These are phyloP conservation scores for Mola mola DNA, from an alignment of 2,113 vertebrate species.

Conservation along the genomic window DNA sequence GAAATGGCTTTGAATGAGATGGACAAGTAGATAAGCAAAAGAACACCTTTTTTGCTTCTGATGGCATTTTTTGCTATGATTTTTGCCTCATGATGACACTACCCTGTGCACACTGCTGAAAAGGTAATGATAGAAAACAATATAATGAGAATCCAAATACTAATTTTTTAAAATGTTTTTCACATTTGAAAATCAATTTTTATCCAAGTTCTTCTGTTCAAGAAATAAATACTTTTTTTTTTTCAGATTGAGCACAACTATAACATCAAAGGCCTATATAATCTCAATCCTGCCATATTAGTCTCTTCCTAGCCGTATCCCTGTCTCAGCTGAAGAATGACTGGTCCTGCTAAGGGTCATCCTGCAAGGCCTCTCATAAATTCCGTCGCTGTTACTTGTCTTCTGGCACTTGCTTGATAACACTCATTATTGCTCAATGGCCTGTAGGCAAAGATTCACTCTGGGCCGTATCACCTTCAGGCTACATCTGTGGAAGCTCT, in stretches of 20 bases:
- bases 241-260: no score
- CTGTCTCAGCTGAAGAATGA: slow-evolving; percentile 68
- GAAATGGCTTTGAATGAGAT: slow-evolving; percentile 1
- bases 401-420: slow-evolving; percentile 72
- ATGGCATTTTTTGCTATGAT: not conserved
- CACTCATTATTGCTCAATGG: slow-evolving; percentile 74
- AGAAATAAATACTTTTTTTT: slow-evolving; percentile 5
- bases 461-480: slow-evolving; percentile 54
- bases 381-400: slow-evolving; percentile 65
- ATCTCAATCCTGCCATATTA: slow-evolving; percentile 68
- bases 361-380: slow-evolving; percentile 76
- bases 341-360: slow-evolving; percentile 63
- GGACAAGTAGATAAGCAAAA: not conserved
- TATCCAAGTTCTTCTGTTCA: not conserved
- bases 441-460: slow-evolving; percentile 66
- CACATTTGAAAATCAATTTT: no score
- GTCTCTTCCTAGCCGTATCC: slow-evolving; percentile 60
- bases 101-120: no score
- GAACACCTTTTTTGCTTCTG: not conserved
- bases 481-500: slow-evolving; percentile 31
- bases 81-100: no score
- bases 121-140: no score
- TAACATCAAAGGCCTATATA: slow-evolving; percentile 62
- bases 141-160: no score
- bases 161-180: no score